Conservation (phyloP, 2,113 vertebrate genomes). For the Acanthisitta chloris region DNA sequence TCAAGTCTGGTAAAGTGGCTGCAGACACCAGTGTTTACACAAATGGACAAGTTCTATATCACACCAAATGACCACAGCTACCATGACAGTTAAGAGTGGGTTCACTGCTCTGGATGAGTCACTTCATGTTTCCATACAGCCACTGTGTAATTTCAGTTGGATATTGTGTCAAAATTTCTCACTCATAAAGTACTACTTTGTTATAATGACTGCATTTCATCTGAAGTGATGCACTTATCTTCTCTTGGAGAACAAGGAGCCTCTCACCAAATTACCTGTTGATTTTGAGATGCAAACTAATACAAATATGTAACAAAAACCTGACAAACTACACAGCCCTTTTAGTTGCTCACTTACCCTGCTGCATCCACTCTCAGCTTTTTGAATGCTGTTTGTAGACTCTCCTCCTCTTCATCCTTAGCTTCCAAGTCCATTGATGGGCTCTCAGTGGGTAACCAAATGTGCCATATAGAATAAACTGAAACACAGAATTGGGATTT, state of each 20-base stretch:
- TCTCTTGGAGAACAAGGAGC: too few species aligned
- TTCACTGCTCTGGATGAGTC: background rate
- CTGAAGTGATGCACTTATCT: background rate
- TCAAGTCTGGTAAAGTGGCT: background rate
- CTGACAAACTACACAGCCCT: background rate
- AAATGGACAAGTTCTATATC: background rate
- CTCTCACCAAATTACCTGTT: background rate
- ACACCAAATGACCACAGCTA: background rate
- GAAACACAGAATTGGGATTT: background rate
- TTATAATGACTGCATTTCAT: background rate
- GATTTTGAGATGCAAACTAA: background rate
- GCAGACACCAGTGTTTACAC: background rate
- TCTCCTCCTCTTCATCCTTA: slow-evolving; percentile 93
- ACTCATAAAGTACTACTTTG: background rate
- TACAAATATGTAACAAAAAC: accelerated
- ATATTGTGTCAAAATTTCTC: background rate
- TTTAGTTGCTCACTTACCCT: slow-evolving; percentile 73
- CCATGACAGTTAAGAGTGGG: background rate
- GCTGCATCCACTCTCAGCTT: slow-evolving; percentile 93
- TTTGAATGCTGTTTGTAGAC: slow-evolving; percentile 95
- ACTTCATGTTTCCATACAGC: background rate
- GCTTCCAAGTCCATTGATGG: slow-evolving; percentile 85
- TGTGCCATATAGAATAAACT: background rate
- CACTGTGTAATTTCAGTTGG: background rate
- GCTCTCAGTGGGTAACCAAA: background rate